Evolutionary conservation across 2,797 vertebrate species (phyloP).

Genomic region (Gorsachius magnificus): DNA sequence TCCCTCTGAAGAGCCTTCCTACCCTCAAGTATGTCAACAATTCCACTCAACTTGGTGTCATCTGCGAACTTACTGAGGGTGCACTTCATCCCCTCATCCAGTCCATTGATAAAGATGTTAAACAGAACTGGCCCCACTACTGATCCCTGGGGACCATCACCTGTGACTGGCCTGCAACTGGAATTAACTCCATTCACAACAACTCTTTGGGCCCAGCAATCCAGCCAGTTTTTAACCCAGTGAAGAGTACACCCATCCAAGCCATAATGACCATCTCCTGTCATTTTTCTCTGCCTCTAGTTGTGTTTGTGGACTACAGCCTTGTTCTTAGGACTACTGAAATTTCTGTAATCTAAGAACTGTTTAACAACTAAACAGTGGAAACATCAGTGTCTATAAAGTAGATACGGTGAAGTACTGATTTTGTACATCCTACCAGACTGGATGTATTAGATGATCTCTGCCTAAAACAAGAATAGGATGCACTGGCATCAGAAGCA

Average conservation of each 20-base stretch:
- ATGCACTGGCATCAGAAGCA: background rate
- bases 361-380: background rate
- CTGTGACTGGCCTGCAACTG: rapidly evolving
- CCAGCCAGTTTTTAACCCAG: background rate
- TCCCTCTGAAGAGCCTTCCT: no score
- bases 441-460: background rate
- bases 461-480: background rate
- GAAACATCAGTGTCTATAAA: background rate
- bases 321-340: background rate
- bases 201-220: background rate
- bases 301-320: background rate
- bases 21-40: no score
- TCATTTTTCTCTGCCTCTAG: background rate
- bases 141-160: background rate
- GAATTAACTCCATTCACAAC: background rate
- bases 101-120: background rate
- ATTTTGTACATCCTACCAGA: background rate
- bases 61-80: no score
- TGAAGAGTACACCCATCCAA: rapidly evolving
- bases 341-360: background rate
- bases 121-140: background rate
- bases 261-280: background rate
- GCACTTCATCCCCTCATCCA: rapidly evolving
- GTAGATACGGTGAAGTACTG: background rate
- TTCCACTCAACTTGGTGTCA: no score